Percentiles rank a stretch among this genome's conserved stretches.
Conservation (phyloP, 2,113 vertebrate species). For the Corythaixoides concolor region DNA sequence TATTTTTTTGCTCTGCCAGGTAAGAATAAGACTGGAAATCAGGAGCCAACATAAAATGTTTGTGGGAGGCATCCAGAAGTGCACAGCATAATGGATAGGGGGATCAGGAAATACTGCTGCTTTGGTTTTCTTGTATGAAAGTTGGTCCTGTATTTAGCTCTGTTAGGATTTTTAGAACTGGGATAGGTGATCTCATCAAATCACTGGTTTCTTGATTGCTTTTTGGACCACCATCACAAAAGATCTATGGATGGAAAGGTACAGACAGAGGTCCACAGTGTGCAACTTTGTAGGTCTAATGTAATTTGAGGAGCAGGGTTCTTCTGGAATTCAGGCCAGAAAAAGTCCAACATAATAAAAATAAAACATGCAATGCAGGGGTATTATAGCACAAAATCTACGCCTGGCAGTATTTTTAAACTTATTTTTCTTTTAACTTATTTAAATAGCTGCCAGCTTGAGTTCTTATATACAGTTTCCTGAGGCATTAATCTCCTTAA, state of each 20-base stretch:
- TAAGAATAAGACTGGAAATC: not conserved
- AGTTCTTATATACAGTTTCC: not conserved
- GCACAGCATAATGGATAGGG: not conserved
- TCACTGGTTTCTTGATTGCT: not conserved
- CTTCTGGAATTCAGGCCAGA: not conserved
- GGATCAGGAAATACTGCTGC: not conserved
- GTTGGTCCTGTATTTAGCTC: not conserved
- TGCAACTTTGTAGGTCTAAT: not conserved
- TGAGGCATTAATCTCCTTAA: not conserved
- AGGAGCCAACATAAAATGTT: not conserved
- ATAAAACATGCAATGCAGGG: not conserved
- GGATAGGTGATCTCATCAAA: not conserved
- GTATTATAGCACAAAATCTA: not conserved
- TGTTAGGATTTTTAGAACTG: not conserved
- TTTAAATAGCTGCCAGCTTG: conserved; percentile 13
- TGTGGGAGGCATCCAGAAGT: not conserved
- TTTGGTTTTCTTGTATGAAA: not conserved
- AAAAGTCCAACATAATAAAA: conserved; percentile 9
- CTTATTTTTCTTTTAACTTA: conserved; percentile 7
- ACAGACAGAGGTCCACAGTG: not conserved
- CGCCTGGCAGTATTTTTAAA: not conserved
- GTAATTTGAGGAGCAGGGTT: not conserved
- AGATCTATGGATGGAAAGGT: not conserved
- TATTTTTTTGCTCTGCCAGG: not conserved
- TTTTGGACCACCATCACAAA: not conserved